Evolutionary conservation across 2,113 vertebrate species (phyloP), one percentile per base, ranked within the genome.

Genomic region (Rhabdomys dilectus): DNA sequence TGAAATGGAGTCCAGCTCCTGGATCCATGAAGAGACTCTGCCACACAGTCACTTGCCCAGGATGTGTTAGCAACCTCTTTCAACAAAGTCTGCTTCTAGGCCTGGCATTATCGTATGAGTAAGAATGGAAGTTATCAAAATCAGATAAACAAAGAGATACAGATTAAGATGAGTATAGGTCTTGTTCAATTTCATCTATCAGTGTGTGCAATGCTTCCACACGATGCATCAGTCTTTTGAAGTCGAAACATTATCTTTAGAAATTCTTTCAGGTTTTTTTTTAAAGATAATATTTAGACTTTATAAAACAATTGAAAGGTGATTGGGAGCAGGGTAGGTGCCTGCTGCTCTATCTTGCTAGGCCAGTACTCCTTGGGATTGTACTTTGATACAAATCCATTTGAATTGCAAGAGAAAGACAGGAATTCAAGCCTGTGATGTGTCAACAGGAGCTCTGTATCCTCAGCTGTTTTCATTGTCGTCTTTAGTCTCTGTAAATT

Each of bases 401-500:
- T 81, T 31, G n/a, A 70, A 64, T 60, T 93, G 3, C 31, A 88
- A 68, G 72, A 76, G 10, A 51, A 81, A 26, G 48, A 48, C 53
- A 4, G 2, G 17, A 81, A 91, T 6, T 60, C 68, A 81, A 84
- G 19, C 11, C 10, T 29, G 2, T 51, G 22, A 31, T 31, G 4
- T 42, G 5, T 56, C 31, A 72, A 72, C 16, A 26, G 56, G 39
- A 21, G 19, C 34, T 89, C 45, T 29, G n/a, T 45, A 10, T 77
- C 88, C 31, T 16, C 16, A 26, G 26, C n/a, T 81, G 1, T 31
- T 53, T 94, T 64, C 34, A 48, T 73, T 84, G 87, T 75, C 51
- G 87, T 95, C 53, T 62, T 70, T 91, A 31, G 66, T 15, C 36
- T 93, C 87, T 97, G 60, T 62, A 60, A 93, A 93, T 84, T 80